Evolutionary conservation across 2,888 invertebrate species (phyloP).

Genomic region (Diaprepes abbreviatus): DNA sequence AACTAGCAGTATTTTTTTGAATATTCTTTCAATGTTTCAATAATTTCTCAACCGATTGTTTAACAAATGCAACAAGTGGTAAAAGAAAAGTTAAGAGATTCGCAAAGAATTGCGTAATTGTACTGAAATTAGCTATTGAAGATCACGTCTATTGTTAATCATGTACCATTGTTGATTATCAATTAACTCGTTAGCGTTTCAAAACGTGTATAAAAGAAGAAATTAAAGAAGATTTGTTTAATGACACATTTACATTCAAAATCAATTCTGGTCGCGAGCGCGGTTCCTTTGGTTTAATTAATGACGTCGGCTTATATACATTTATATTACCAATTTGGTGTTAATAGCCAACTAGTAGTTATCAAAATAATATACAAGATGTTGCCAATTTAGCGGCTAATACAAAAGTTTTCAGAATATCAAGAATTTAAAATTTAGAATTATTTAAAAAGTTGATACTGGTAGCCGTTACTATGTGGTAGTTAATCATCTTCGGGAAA

Average conservation of each 20-base stretch:
- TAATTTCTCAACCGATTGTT: too few species aligned
- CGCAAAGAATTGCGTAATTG: not conserved
- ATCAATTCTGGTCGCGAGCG: not conserved
- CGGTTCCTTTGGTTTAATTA: slow-evolving; percentile 6
- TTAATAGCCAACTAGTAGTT: too few species aligned
- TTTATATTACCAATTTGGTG: not conserved
- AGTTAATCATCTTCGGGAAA: too few species aligned
- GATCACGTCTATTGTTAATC: slow-evolving; percentile 12
- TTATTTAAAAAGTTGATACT: too few species aligned
- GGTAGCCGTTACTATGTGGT: too few species aligned
- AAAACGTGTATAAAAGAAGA: not conserved
- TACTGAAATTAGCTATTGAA: not conserved
- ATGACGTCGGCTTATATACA: not conserved
- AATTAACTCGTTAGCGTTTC: not conserved
- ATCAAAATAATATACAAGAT: too few species aligned
- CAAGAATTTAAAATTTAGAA: too few species aligned
- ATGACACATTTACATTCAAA: not conserved
- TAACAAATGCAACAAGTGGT: not conserved
- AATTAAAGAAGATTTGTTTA: not conserved
- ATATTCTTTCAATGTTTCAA: too few species aligned
- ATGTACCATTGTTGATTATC: slow-evolving; percentile 6
- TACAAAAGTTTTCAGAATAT: too few species aligned
- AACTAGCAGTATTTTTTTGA: too few species aligned
- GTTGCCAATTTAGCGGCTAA: too few species aligned
- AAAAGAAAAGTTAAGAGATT: slow-evolving; percentile 1